Conservation (phyloP, 2,888 invertebrate genomes). For the Lypha dubia region DNA sequence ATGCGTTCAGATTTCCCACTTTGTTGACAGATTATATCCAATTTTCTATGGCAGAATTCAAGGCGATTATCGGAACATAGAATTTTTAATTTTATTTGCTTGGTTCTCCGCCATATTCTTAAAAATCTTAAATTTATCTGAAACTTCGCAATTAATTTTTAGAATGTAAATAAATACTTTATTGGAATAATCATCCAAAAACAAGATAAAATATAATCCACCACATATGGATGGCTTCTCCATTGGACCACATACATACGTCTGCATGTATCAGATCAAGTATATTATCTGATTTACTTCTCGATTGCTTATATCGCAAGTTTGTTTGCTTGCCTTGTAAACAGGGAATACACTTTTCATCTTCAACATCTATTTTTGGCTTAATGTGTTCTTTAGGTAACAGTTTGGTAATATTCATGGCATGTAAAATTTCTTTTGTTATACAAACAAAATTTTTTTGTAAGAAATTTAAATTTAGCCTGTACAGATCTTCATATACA, state of each 20-base stretch:
- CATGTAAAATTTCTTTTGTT: constrained; percentile 35
- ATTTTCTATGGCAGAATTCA: constrained; percentile 33
- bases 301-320: constrained; percentile 36
- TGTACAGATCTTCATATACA: constrained; percentile 10
- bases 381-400: not conserved
- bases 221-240: constrained; percentile 28
- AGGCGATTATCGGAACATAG: constrained; percentile 33
- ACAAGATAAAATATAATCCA: constrained; percentile 28
- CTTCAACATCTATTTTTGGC: not conserved
- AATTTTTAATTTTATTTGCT: constrained; percentile 31
- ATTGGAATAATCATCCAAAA: constrained; percentile 48
- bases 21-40: constrained; percentile 3
- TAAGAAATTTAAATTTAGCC: constrained; percentile 6
- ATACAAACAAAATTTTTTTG: constrained; percentile 22
- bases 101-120: too few species aligned
- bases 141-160: constrained; percentile 38
- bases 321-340: too few species aligned
- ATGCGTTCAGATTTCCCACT: constrained; percentile 31
- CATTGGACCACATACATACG: constrained; percentile 54
- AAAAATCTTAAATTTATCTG: constrained; percentile 21
- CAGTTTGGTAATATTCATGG: not conserved
- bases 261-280: constrained; percentile 35
- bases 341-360: constrained; percentile 23
- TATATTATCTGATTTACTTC: not conserved
- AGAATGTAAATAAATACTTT: constrained; percentile 48